A percentile compares a stretch with the other conserved stretches of the same genome.
phyloP scores from a whole-genome alignment of 2,113 vertebrate genomes.

The Monopterus albus region DNA sequence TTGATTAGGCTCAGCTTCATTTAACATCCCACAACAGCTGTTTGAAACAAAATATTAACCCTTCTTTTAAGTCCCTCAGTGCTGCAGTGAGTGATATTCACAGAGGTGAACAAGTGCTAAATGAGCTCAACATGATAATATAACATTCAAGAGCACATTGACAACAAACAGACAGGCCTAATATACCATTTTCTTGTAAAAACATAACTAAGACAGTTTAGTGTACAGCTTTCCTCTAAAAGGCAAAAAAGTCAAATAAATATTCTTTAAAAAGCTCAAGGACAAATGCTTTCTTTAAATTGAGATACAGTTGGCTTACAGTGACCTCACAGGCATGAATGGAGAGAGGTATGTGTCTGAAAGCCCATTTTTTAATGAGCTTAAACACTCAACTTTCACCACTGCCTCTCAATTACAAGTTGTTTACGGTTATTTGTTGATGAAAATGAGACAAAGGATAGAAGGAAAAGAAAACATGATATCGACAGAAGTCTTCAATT shows the following conservation, averaged over 20 bases:
- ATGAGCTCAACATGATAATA: constrained; percentile 54
- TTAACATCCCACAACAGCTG: constrained; percentile 21
- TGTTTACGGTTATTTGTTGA: constrained; percentile 16
- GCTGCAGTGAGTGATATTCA: constrained; percentile 53
- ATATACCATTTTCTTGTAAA: constrained; percentile 53
- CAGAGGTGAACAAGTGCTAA: constrained; percentile 63
- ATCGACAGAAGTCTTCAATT: constrained; percentile 45
- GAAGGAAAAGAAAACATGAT: constrained; percentile 22
- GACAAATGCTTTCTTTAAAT: constrained; percentile 37
- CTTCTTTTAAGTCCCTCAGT: constrained; percentile 34
- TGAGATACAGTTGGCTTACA: constrained; percentile 30
- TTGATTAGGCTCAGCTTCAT: constrained; percentile 52
- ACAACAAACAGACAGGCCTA: constrained; percentile 65
- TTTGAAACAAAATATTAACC: constrained; percentile 15
- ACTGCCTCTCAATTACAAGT: background rate
- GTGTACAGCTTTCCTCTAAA: constrained; percentile 61
- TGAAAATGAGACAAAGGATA: constrained; percentile 7
- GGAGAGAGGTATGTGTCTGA: constrained; percentile 32
- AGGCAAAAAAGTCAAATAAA: constrained; percentile 69
- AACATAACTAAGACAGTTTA: constrained; percentile 64
- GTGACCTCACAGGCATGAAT: constrained; percentile 34
- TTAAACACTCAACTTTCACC: background rate
- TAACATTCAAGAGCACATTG: constrained; percentile 71
- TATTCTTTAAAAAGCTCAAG: constrained; percentile 47
- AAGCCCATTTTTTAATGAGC: constrained; percentile 26